Conservation (phyloP, 2,888 invertebrate genomes). For the Tetragnatha montana region DNA sequence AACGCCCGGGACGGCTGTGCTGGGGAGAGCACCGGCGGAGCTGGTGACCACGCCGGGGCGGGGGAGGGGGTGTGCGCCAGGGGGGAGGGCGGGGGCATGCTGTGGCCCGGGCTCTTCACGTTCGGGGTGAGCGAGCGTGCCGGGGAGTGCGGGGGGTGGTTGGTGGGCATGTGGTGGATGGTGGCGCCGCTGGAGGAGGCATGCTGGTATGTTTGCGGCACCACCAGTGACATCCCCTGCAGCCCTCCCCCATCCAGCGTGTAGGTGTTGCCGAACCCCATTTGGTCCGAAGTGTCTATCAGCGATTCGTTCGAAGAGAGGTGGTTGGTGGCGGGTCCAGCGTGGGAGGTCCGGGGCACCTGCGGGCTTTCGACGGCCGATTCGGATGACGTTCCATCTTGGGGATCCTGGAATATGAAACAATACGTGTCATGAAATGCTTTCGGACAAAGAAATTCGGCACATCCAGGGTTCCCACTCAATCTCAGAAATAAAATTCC, state of each 20-base stretch:
- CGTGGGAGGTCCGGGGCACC: constrained; percentile 53
- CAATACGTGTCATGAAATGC: background rate
- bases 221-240: constrained; percentile 51
- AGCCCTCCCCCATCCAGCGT: constrained; percentile 48
- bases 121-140: constrained; percentile 62
- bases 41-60: constrained; percentile 67
- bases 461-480: too few relatives aligned
- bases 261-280: constrained; percentile 43
- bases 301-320: constrained; percentile 50
- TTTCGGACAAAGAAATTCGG: too few relatives aligned
- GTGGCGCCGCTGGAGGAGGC: constrained; percentile 66
- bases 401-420: constrained; percentile 52
- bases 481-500: too few relatives aligned
- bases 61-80: constrained; percentile 69
- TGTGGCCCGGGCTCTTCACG: constrained; percentile 63
- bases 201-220: constrained; percentile 62
- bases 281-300: constrained; percentile 55
- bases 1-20: constrained; percentile 61
- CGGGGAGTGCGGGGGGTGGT: constrained; percentile 72
- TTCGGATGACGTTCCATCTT: constrained; percentile 69
- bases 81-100: constrained; percentile 71
- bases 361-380: constrained; percentile 70
- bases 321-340: constrained; percentile 41
- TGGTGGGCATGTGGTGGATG: constrained; percentile 54
- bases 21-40: constrained; percentile 62